These are phyloP conservation scores for Stenolophus ochropezus DNA, from an alignment of 2,888 invertebrate genomes.

Conservation along the genomic window DNA sequence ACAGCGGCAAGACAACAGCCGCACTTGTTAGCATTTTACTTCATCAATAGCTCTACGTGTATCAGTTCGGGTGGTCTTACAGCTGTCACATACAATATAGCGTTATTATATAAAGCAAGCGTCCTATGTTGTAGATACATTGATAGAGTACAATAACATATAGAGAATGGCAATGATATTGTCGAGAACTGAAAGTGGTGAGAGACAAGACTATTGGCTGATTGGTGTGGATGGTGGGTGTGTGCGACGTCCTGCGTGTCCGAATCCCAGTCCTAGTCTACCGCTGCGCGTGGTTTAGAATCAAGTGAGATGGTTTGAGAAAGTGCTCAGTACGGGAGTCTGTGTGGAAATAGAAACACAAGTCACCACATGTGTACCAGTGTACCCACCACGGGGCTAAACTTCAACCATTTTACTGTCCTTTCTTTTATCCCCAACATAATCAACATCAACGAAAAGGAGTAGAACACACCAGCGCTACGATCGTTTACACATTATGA, in stretches of 20 bases:
- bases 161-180: conserved; percentile 24
- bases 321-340: conserved; percentile 73
- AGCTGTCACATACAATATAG: background rate
- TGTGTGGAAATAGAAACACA: conserved; percentile 68
- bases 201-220: conserved; percentile 26
- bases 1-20: conserved; percentile 15
- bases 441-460: too few relatives aligned
- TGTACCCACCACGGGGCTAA: conserved; percentile 18
- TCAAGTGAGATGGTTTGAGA: conserved; percentile 74
- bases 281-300: conserved; percentile 69
- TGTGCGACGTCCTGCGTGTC: conserved; percentile 39
- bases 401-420: conserved; percentile 21
- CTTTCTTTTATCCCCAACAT: too few relatives aligned
- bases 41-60: background rate
- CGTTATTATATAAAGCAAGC: conserved; percentile 13
- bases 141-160: conserved; percentile 21
- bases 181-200: conserved; percentile 33
- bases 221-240: conserved; percentile 18
- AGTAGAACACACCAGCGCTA: too few relatives aligned
- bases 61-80: background rate
- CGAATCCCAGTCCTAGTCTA: conserved; percentile 38
- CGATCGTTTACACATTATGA: too few relatives aligned
- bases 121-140: conserved; percentile 1
- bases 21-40: background rate
- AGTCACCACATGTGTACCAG: conserved; percentile 50